phyloP scores from a whole-genome alignment of 2,888 invertebrate genomes.

The Drosophila paracracens region DNA sequence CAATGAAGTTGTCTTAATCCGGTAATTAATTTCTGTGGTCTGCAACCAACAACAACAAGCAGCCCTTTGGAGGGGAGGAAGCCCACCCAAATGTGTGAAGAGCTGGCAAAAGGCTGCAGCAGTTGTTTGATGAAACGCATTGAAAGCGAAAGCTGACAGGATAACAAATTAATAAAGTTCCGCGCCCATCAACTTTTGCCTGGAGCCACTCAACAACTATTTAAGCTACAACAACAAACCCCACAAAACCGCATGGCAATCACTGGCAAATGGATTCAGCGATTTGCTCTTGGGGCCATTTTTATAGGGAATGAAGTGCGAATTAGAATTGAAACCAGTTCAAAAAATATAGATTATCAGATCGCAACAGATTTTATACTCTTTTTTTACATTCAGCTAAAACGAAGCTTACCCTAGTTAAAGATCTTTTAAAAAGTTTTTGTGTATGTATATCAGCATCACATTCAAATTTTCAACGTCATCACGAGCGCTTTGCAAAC shows the following conservation, averaged over 20 bases:
- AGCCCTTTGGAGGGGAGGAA: neutral
- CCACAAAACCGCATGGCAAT: slow-evolving; percentile 7
- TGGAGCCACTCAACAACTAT: slow-evolving; percentile 40
- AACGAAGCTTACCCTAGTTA: neutral
- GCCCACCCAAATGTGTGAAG: neutral
- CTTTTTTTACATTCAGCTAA: neutral
- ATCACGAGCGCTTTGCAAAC: neutral
- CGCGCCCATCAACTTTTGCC: slow-evolving; percentile 52
- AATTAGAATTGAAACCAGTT: neutral
- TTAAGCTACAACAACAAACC: slow-evolving; percentile 20
- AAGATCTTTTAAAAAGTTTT: neutral
- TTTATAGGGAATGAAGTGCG: neutral
- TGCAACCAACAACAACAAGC: slow-evolving; percentile 10
- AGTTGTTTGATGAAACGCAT: slow-evolving; percentile 57
- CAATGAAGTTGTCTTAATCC: slow-evolving; percentile 80
- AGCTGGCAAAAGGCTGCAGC: slow-evolving; percentile 18
- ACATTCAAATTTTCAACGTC: slow-evolving; percentile 18
- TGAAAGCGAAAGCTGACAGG: slow-evolving; percentile 72
- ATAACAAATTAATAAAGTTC: slow-evolving; percentile 79
- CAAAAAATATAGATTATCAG: neutral
- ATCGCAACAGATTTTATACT: neutral
- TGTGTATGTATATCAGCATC: neutral
- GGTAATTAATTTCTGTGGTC: slow-evolving; percentile 80
- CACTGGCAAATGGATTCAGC: slow-evolving; percentile 9
- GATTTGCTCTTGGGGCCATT: neutral